Base-by-base conservation (phyloP, 2,888 invertebrate genomes). In the Standfussiana lucernea region DNA sequence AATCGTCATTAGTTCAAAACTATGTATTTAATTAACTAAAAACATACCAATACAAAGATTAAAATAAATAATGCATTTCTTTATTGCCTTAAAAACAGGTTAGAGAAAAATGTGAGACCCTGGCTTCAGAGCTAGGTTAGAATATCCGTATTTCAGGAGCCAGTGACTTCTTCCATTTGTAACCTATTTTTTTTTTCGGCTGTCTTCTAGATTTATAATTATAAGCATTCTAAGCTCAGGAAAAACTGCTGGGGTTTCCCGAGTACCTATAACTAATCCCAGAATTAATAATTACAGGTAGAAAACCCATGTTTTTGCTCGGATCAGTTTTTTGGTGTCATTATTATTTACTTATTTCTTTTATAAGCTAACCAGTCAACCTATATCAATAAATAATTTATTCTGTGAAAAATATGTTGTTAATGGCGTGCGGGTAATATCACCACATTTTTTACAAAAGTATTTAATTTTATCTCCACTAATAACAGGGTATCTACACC, bases 251-350 rank as follows among this genome's bases (percentile, higher is more conserved):
- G 64, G 77, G 32, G 1, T 78, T 78, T 47, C 47, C 62, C 18
- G 13, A 56, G 28, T 50, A 13, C 28, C 28, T 8, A 28, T 2
- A 56, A 2, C 15, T 40, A 24, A 64, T 45, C 11, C 11, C 15
- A 45, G 15, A 32, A 40, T 47, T 35, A 4, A 64, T 62, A 32
- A 77, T 11, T n/a, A 13, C 40, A 32, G 15, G n/a, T 40, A 24
- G 10, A 40, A 67, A 75, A 35, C 76, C 66, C 82, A 79, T 45
- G 47, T 67, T 72, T 81, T 81, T 40, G n/a, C 15, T 18, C 8
- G 2, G 5, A 37, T 69, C 2, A 8, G 8, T 15, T 47, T 37
- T 76, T 67, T 45, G 28, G 4, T 13, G 45, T 15, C 4, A 28
- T 62, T 21, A 42, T 40, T 8, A 32, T 64, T 64, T 65, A 62